Base-by-base conservation (phyloP, 2,888 invertebrate species). In the Meganola albula region DNA sequence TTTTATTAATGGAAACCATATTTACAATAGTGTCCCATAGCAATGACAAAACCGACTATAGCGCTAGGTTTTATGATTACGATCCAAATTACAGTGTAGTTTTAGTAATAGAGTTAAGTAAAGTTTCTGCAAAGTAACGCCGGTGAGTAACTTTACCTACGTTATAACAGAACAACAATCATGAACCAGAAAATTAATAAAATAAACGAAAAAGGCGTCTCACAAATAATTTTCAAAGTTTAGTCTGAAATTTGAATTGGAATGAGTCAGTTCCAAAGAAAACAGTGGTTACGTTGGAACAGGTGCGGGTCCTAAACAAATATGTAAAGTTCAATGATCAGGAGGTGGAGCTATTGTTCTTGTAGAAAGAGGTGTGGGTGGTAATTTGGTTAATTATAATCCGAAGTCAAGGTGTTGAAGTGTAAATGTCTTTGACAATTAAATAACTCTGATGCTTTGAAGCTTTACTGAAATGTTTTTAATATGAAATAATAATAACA, bases 251-350 rank as follows among this genome's bases (percentile, higher is more conserved):
- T 27, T 27, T 18, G 11, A 27, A 11, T 27, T 47, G 37, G 33
- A 48, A 51, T 20, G 24, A 34, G 35, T 38, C 38, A 37, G 42
- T 35, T 35, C 27, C 40, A 45, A 32, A 32, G 45, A 36, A 48
- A 51, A 51, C 37, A 45, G 41, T n/a, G 10, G 20, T 26, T 38
- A 11, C 18, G 48, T 50, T 45, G 34, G 30, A 48, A 50, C 50
- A 50, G 50, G 48, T 50, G 50, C 30, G 35, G 4, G 24, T 42
- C 48, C 48, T 51, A 48, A 48, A 41, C 37, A 39, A 40, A 48
- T 39, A 45, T 42, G 42, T 48, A 50, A 51, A 42, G 48, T 51
- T 48, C 42, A 50, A 40, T 48, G 52, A 45, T 51, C 52, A 51
- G 45, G 33, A 31, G 3, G 40, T 14, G 32, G 26, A 46, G 37